phyloP scores from a whole-genome alignment of 2,797 vertebrate species.

The Myotis planiceps region DNA sequence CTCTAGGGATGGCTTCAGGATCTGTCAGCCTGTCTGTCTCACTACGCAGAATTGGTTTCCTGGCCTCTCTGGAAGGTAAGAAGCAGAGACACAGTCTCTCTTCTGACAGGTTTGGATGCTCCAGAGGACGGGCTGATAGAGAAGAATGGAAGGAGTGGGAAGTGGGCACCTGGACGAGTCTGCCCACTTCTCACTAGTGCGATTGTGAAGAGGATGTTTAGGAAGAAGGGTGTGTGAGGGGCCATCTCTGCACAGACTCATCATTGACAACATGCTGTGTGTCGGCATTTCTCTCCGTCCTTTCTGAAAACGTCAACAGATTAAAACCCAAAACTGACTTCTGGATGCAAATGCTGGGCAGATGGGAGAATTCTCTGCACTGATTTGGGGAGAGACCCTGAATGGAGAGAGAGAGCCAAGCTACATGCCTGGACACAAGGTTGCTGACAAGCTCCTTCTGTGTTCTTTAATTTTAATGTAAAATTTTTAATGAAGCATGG shows the following conservation, averaged over 20 bases:
- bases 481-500: not conserved
- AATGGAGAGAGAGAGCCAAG: not conserved
- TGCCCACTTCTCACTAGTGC: not conserved
- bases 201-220: fast-evolving
- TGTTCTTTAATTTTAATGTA: not conserved
- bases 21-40: not conserved
- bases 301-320: not conserved
- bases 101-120: not conserved
- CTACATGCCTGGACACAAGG: not conserved
- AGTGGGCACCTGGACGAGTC: fast-evolving
- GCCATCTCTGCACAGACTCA: not conserved
- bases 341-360: not conserved
- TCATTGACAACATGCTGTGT: not conserved
- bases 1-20: not conserved
- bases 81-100: not conserved
- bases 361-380: not conserved
- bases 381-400: not conserved
- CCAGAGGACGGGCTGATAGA: not conserved
- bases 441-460: not conserved
- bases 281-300: not conserved
- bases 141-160: not conserved
- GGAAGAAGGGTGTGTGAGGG: not conserved
- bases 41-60: not conserved
- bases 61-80: not conserved
- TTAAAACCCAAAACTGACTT: not conserved